phyloP scores from a whole-genome alignment of 1,140 invertebrate species.

The Ditylenchus dipsaci region DNA sequence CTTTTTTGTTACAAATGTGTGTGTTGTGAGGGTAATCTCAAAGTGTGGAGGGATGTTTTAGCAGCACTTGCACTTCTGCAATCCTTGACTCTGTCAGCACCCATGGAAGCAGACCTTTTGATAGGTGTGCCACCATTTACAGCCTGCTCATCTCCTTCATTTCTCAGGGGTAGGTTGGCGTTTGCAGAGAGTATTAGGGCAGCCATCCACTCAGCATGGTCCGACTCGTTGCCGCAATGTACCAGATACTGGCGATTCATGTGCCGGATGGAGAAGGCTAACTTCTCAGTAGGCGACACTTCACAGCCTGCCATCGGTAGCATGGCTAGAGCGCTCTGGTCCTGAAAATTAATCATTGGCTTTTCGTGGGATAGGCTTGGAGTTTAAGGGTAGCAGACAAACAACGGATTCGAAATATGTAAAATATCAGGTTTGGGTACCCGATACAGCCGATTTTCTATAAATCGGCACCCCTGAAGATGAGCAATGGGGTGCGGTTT shows the following conservation, averaged over 20 bases:
- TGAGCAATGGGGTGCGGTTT: too few relatives aligned
- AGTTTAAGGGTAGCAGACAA: too few relatives aligned
- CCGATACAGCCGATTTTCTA: too few relatives aligned
- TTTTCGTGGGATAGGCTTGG: too few relatives aligned
- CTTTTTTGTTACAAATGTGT: not conserved
- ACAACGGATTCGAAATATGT: too few relatives aligned
- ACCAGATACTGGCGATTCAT: constrained; percentile 29
- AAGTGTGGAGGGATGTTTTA: not conserved
- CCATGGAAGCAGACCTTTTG: constrained; percentile 17
- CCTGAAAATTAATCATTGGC: constrained; percentile 26
- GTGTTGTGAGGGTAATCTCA: not conserved
- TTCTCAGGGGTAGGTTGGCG: constrained; percentile 33
- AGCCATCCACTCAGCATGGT: constrained; percentile 46
- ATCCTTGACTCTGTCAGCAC: not conserved
- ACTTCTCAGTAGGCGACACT: constrained; percentile 31
- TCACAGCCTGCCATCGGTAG: constrained; percentile 44
- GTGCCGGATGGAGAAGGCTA: constrained; percentile 35
- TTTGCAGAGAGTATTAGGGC: constrained; percentile 43
- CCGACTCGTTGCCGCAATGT: constrained; percentile 24
- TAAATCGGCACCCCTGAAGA: too few relatives aligned
- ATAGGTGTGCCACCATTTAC: constrained; percentile 7
- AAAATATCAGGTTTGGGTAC: too few relatives aligned
- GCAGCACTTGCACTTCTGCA: not conserved
- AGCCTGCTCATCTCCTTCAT: constrained; percentile 8
- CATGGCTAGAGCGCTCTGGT: constrained; percentile 37